Evolutionary conservation across 2,888 invertebrate species (phyloP).

Genomic region (Stegophylla sp.): DNA sequence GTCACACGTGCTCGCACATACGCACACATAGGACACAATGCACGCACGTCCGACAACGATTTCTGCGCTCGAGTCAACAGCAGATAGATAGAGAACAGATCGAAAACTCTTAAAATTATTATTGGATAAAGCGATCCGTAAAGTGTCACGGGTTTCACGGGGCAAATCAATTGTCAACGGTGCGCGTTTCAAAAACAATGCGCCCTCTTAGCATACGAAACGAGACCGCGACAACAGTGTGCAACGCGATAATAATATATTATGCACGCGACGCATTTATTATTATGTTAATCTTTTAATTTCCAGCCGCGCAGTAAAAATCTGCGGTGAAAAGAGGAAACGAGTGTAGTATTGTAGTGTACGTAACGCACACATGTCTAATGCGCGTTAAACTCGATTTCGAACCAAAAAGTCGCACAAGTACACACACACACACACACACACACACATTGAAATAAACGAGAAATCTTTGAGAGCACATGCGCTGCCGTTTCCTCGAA

Average conservation of each 20-base stretch:
- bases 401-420: not conserved
- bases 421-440: too few species aligned
- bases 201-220: slow-evolving; percentile 3
- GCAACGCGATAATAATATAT: too few species aligned
- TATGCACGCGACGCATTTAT: too few species aligned
- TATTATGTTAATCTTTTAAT: slow-evolving; percentile 34
- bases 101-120: slow-evolving; percentile 23
- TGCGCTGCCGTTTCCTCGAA: not conserved
- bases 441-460: not conserved
- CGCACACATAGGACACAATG: not conserved
- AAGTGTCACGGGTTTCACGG: slow-evolving; percentile 40
- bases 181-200: slow-evolving; percentile 20
- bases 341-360: not conserved
- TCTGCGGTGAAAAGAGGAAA: slow-evolving; percentile 1
- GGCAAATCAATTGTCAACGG: slow-evolving; percentile 48
- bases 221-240: not conserved
- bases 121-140: slow-evolving; percentile 26
- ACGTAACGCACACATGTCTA: not conserved
- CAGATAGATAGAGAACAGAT: slow-evolving; percentile 3
- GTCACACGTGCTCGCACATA: not conserved
- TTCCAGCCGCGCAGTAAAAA: not conserved
- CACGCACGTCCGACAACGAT: slow-evolving; percentile 15
- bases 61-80: too few species aligned
- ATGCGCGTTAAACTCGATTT: slow-evolving; percentile 26
- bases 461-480: not conserved